phyloP scores from a whole-genome alignment of 2,113 vertebrate genomes.

The Anas platyrhynchos region DNA sequence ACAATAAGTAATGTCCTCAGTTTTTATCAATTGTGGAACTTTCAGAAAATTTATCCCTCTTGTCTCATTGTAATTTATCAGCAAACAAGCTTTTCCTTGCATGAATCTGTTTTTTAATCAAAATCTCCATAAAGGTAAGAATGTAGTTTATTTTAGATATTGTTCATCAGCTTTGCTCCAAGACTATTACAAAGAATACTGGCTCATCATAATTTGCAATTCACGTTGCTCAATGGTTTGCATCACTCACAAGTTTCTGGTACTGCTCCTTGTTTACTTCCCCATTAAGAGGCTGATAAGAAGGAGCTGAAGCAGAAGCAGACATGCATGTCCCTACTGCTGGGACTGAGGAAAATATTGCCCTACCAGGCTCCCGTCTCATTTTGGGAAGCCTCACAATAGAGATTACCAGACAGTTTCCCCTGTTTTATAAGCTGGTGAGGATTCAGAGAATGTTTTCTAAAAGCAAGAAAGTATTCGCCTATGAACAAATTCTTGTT shows the following conservation, averaged over 20 bases:
- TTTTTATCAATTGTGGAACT: not conserved
- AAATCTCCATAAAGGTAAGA: not conserved
- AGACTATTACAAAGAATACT: not conserved
- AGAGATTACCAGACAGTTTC: not conserved
- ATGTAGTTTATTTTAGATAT: constrained; percentile 3
- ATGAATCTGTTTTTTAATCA: not conserved
- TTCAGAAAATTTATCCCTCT: not conserved
- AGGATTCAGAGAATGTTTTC: constrained; percentile 14
- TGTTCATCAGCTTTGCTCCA: constrained; percentile 1
- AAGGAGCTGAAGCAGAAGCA: not conserved
- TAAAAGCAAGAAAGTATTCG: not conserved
- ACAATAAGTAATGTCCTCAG: not conserved
- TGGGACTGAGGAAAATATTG: not conserved
- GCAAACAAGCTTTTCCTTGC: not conserved
- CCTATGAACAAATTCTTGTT: not conserved
- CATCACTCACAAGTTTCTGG: not conserved
- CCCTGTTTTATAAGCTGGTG: constrained; percentile 4
- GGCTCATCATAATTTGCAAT: constrained; percentile 2
- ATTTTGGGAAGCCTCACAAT: not conserved
- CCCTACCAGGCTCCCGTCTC: not conserved
- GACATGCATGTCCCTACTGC: not conserved
- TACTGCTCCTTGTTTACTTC: constrained; percentile 6
- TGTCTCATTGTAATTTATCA: not conserved
- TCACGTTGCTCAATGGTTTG: constrained; percentile 19
- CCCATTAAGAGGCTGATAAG: not conserved